Evolutionary conservation across 2,888 invertebrate species (phyloP).

Genomic region (Kuschelorhynchus macadamiae): DNA sequence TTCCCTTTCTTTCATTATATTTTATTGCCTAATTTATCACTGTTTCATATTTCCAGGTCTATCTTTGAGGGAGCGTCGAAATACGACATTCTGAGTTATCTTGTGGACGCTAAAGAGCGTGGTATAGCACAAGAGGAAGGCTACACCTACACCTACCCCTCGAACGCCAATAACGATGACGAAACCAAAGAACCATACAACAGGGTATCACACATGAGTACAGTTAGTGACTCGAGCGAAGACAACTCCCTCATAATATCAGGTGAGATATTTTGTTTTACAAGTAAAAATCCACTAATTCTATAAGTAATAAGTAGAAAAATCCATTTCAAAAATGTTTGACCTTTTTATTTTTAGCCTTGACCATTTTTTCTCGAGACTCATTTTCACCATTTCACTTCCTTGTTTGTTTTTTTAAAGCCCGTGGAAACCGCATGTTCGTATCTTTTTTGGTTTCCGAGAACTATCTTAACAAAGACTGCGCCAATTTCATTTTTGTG

Average conservation of each 20-base stretch:
- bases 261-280: conserved; percentile 28
- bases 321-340: no score
- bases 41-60: conserved; percentile 66
- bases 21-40: neutral
- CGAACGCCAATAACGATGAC: conserved; percentile 63
- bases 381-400: no score
- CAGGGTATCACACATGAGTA: conserved; percentile 83
- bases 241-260: conserved; percentile 81
- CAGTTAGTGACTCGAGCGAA: conserved; percentile 89
- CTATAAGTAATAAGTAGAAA: no score
- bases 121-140: conserved; percentile 80
- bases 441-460: no score
- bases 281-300: no score
- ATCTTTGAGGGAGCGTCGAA: conserved; percentile 88
- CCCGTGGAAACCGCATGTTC: no score
- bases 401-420: no score
- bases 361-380: no score
- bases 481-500: no score
- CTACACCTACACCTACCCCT: conserved; percentile 73
- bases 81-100: conserved; percentile 90
- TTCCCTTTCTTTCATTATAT: no score
- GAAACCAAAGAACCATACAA: conserved; percentile 77
- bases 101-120: conserved; percentile 88
- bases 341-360: no score
- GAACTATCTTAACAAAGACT: no score